Conservation (phyloP, 2,797 vertebrate genomes). For the Kryptopterus vitreolus region DNA sequence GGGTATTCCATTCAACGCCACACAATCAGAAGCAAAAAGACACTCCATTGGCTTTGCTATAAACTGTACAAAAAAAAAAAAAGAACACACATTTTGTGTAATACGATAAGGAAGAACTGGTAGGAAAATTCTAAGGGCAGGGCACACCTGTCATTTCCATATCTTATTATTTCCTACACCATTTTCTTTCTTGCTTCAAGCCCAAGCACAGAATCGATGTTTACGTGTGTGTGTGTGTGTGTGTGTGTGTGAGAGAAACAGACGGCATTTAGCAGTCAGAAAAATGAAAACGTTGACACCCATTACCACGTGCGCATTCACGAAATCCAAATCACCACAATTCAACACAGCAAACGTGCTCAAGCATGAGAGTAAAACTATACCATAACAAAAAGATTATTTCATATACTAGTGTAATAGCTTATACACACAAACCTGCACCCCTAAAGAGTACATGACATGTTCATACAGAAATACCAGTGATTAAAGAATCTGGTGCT, state of each 20-base stretch:
- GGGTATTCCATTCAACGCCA: constrained; percentile 43
- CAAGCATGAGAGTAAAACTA: not conserved
- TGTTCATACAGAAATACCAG: not conserved
- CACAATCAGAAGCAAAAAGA: constrained; percentile 16
- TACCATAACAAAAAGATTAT: not conserved
- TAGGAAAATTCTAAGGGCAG: constrained; percentile 15
- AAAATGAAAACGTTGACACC: not conserved
- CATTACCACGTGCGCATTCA: not conserved
- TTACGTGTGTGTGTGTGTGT: no score
- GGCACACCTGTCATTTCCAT: not conserved
- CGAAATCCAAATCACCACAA: no score
- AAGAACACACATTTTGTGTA: not conserved
- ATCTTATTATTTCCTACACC: not conserved
- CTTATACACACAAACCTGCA: not conserved
- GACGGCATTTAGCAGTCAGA: no score
- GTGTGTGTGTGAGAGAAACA: not conserved
- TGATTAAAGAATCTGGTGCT: not conserved
- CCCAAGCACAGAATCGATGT: not conserved
- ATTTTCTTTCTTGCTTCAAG: not conserved
- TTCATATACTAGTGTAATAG: not conserved
- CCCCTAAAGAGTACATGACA: not conserved
- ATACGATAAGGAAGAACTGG: constrained; percentile 23
- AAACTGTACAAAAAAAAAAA: not conserved
- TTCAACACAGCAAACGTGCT: constrained; percentile 9
- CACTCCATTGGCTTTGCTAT: constrained; percentile 4